Evolutionary conservation across 2,113 vertebrate genomes (phyloP).

Genomic region (Phalacrocorax pelagicus): DNA sequence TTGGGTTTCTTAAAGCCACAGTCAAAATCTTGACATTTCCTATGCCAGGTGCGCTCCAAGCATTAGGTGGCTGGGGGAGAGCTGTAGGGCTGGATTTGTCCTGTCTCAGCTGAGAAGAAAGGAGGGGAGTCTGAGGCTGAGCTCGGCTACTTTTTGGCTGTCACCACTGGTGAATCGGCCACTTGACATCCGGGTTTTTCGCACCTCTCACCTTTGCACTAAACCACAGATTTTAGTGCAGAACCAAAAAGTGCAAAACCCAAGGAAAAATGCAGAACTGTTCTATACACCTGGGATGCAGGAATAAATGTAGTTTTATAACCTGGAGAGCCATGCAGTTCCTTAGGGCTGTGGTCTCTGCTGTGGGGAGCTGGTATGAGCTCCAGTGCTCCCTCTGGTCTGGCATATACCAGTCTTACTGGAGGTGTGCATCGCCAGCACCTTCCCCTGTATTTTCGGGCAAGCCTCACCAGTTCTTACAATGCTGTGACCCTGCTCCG

Average conservation of each 20-base stretch:
- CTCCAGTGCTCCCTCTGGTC: accelerated
- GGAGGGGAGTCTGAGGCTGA: background rate
- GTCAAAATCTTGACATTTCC: background rate
- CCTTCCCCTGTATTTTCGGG: background rate
- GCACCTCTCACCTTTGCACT: background rate
- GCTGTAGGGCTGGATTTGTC: background rate
- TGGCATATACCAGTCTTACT: no score
- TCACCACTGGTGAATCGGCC: accelerated
- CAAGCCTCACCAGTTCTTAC: background rate
- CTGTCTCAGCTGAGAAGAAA: background rate
- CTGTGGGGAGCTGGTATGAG: background rate
- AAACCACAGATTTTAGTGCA: background rate
- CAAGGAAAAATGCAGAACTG: background rate
- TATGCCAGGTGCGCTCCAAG: background rate
- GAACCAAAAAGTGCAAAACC: background rate
- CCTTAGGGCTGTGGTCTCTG: background rate
- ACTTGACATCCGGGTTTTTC: background rate
- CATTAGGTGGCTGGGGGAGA: accelerated
- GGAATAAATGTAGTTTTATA: background rate
- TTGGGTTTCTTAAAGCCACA: background rate
- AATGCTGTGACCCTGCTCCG: background rate
- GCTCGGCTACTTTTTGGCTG: background rate
- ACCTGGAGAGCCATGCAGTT: background rate
- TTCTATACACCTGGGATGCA: background rate
- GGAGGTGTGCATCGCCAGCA: background rate